Conservation (phyloP, 2,797 vertebrate species). For the Sebastes matsubarae region DNA sequence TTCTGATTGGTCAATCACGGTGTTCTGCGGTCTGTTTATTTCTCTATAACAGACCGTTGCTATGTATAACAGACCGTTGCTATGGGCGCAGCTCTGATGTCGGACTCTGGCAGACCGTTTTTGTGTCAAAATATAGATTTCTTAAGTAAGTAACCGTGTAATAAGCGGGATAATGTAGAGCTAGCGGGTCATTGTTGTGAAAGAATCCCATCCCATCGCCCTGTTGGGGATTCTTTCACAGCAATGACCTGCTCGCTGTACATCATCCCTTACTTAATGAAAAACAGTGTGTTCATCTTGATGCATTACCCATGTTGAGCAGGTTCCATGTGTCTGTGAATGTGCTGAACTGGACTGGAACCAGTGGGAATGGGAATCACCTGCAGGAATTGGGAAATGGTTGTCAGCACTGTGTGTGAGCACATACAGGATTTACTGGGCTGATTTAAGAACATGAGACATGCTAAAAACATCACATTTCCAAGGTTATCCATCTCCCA, state of each 20-base stretch:
- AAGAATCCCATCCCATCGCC: no score
- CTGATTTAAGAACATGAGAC: background rate
- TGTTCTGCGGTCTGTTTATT: fast-evolving
- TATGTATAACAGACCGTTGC: no score
- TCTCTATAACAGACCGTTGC: no score
- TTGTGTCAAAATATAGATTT: no score
- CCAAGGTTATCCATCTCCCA: background rate
- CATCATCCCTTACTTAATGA: no score
- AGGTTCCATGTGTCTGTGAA: no score
- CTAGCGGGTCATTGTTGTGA: no score
- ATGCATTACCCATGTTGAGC: background rate
- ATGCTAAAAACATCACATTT: background rate
- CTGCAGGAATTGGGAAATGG: background rate
- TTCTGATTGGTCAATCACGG: no score
- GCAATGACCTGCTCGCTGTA: fast-evolving
- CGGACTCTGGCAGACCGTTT: no score
- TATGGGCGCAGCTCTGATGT: no score
- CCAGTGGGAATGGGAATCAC: background rate
- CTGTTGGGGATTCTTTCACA: no score
- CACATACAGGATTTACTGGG: background rate
- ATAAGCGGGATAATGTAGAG: fast-evolving
- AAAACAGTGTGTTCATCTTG: background rate
- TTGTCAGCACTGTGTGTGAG: background rate
- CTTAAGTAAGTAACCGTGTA: no score
- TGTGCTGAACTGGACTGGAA: background rate